phyloP scores from a whole-genome alignment of 2,113 vertebrate species.

The Nerophis ophidion region DNA sequence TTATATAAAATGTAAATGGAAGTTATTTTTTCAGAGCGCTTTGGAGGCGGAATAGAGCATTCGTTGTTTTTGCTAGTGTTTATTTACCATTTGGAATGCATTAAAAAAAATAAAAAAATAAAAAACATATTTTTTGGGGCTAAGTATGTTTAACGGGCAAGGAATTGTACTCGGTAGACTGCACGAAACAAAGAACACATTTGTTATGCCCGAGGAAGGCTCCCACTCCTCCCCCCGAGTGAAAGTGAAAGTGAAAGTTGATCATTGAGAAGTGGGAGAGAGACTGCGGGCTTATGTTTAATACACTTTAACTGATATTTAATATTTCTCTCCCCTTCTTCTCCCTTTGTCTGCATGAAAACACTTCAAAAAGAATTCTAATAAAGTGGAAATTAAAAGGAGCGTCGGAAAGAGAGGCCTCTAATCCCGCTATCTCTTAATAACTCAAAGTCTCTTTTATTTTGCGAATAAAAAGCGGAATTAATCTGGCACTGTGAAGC shows the following conservation, averaged over 20 bases:
- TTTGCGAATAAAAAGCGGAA: slow-evolving; percentile 97
- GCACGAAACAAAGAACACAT: no score
- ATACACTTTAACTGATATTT: slow-evolving; percentile 99
- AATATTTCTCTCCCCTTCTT: slow-evolving; percentile 97
- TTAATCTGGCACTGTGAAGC: slow-evolving; percentile 98
- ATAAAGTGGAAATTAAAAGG: slow-evolving; percentile 99
- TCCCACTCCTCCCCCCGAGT: no score
- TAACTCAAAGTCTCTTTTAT: slow-evolving; percentile 99
- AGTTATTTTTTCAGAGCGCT: no score
- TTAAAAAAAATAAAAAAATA: no score
- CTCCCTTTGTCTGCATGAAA: slow-evolving; percentile 96
- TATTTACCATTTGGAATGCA: no score
- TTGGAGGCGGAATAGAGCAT: no score
- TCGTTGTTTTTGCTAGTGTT: no score
- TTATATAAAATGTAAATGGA: no score
- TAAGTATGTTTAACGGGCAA: no score
- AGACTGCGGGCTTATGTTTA: slow-evolving; percentile 86
- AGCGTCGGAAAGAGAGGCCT: slow-evolving; percentile 92
- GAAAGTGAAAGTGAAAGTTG: slow-evolving; percentile 68
- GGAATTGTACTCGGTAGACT: no score
- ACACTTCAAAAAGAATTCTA: slow-evolving; percentile 99
- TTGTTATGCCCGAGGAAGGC: no score
- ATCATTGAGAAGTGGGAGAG: slow-evolving; percentile 74
- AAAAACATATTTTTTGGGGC: no score
- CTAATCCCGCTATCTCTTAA: slow-evolving; percentile 99